Percentiles rank a stretch among this genome's conserved stretches.
Evolutionary conservation across 2,113 vertebrate species (phyloP).

Genomic region (Elephas maximus): DNA sequence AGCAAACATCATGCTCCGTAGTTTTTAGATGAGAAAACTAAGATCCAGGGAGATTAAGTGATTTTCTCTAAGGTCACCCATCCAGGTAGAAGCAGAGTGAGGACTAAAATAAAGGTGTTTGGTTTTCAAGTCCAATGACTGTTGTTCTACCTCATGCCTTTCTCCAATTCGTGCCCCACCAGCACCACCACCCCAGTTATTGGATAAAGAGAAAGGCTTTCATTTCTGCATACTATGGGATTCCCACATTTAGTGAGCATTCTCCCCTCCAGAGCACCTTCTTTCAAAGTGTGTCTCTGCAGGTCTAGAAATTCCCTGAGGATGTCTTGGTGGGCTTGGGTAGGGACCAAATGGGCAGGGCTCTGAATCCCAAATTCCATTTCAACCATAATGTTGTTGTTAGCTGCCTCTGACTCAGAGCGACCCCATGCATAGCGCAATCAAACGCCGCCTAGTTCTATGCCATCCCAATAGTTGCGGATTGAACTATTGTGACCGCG

Average conservation of each 20-base stretch:
- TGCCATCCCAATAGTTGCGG: not conserved
- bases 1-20: not conserved
- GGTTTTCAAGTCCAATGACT: not conserved
- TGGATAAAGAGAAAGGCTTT: not conserved
- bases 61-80: not conserved
- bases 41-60: not conserved
- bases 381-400: not conserved
- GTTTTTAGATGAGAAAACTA: conserved; percentile 28
- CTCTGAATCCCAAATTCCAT: not conserved
- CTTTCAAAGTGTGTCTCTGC: not conserved
- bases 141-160: not conserved
- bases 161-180: not conserved
- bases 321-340: not conserved
- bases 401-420: not conserved
- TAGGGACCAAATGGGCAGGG: not conserved
- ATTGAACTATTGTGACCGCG: not conserved
- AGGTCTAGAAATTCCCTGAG: not conserved
- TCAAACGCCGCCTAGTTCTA: not conserved
- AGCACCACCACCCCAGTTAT: too few relatives aligned
- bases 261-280: not conserved
- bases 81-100: not conserved
- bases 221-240: not conserved
- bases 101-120: not conserved
- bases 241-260: not conserved
- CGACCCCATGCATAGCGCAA: too few relatives aligned